Evolutionary conservation across 2,113 vertebrate genomes (phyloP).

Genomic region (Eublepharis macularius): DNA sequence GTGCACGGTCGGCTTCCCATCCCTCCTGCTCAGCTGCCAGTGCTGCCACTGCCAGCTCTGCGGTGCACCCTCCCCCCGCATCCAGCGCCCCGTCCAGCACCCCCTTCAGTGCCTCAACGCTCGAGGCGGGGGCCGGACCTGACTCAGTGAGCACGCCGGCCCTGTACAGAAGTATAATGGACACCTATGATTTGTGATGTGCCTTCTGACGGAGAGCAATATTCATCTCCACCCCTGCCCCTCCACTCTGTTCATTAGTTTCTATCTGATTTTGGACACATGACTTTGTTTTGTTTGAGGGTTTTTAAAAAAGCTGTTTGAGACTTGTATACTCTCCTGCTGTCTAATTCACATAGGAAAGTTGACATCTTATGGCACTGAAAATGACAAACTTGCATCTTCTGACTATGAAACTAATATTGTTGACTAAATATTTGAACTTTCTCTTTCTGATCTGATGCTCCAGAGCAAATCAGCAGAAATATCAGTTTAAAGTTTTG

Average conservation of each 20-base stretch:
- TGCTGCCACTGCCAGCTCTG: no score
- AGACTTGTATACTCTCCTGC: background rate
- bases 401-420: background rate
- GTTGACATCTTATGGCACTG: background rate
- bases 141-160: no score
- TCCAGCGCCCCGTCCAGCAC: no score
- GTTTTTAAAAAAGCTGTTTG: background rate
- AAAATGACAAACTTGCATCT: background rate
- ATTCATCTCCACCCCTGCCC: no score
- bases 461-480: background rate
- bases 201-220: background rate
- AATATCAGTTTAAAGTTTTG: background rate
- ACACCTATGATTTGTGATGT: background rate
- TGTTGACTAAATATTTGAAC: background rate
- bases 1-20: no score
- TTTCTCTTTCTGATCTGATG: no score
- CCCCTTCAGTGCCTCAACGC: no score
- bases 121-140: no score
- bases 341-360: background rate
- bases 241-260: no score
- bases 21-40: no score
- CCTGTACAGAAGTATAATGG: background rate
- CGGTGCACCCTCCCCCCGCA: no score
- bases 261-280: no score
- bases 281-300: background rate